These are phyloP conservation scores for Yasuhikotakia modesta DNA, from an alignment of 2,797 vertebrate species.

Conservation along the genomic window DNA sequence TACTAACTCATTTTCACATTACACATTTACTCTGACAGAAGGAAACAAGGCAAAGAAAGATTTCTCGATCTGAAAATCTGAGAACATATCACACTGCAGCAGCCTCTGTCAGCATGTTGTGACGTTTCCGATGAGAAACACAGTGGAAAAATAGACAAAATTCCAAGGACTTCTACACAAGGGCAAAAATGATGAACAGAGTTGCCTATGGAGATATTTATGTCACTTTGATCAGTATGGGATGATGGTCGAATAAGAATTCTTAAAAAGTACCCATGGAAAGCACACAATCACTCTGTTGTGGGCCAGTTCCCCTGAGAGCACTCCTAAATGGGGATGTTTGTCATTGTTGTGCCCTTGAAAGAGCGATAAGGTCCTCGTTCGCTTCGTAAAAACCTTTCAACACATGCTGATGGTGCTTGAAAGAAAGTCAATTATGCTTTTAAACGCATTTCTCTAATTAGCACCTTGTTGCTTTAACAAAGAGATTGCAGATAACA, in stretches of 20 bases:
- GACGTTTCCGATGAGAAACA: background rate
- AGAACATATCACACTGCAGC: background rate
- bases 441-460: conserved; percentile 45
- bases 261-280: conserved; percentile 13
- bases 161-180: conserved; percentile 22
- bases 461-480: conserved; percentile 18
- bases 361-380: conserved; percentile 3
- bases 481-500: conserved; percentile 2
- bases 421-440: conserved; percentile 37
- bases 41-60: background rate
- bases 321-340: conserved; percentile 24
- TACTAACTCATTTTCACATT: too few species aligned
- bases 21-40: conserved; percentile 9
- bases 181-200: conserved; percentile 20
- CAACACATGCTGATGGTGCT: conserved; percentile 20
- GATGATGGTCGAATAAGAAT: conserved; percentile 33
- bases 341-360: conserved; percentile 41
- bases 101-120: background rate
- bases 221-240: conserved; percentile 16
- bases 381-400: conserved; percentile 2
- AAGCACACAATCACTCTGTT: conserved; percentile 6
- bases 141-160: background rate
- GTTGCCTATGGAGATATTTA: conserved; percentile 24
- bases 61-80: background rate
- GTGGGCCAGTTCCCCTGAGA: conserved; percentile 6